Percentiles rank a stretch among this genome's conserved stretches.
These are phyloP conservation scores for Saccostrea glomerata DNA, from an alignment of 1,140 invertebrate genomes.

Conservation along the genomic window DNA sequence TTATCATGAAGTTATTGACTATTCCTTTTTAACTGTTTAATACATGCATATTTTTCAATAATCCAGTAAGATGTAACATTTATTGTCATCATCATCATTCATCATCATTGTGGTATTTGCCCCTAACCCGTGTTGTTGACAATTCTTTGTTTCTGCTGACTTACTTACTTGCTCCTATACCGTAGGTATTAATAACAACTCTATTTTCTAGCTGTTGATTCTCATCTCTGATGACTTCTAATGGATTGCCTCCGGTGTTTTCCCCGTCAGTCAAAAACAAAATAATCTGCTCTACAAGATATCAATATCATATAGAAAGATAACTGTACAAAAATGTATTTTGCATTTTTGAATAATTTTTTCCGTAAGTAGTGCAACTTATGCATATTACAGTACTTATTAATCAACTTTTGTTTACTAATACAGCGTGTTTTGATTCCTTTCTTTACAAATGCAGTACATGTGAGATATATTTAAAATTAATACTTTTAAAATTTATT, in stretches of 20 bases:
- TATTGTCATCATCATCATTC: too few species aligned
- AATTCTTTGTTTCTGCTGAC: neutral
- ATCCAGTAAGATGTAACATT: too few species aligned
- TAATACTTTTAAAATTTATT: neutral
- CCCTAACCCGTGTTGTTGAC: too few species aligned
- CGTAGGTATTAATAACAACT: constrained; percentile 27
- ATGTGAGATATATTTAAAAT: neutral
- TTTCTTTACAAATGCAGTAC: neutral
- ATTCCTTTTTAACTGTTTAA: too few species aligned
- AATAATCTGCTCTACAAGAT: neutral
- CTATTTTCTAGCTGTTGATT: constrained; percentile 24
- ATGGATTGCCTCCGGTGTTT: neutral
- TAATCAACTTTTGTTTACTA: neutral
- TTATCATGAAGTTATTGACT: too few species aligned
- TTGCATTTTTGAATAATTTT: neutral
- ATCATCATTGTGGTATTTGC: too few species aligned
- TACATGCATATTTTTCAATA: too few species aligned
- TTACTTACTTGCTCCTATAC: neutral
- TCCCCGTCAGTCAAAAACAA: constrained; percentile 34
- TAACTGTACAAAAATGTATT: neutral
- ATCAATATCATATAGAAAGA: neutral
- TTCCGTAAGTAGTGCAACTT: too few species aligned
- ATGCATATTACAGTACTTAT: too few species aligned
- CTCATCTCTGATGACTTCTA: constrained; percentile 20
- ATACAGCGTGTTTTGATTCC: neutral